A percentile compares a stretch with the other conserved stretches of the same genome.
Evolutionary conservation across 2,888 invertebrate species (phyloP).

Genomic region (Drosophila setosimentum): DNA sequence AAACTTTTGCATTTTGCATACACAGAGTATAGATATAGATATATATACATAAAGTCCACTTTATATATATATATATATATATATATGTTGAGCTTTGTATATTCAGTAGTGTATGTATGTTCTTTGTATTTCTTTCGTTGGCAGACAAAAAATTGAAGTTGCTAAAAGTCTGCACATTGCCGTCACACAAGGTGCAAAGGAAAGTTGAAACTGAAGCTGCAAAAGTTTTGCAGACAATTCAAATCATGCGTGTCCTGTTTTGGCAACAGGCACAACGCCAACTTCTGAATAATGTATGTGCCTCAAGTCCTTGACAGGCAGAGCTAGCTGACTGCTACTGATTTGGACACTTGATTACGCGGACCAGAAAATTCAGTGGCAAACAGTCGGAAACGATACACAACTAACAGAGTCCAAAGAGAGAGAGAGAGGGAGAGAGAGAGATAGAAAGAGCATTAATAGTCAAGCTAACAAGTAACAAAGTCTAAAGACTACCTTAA

Average conservation of each 20-base stretch:
- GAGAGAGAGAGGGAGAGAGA: not conserved
- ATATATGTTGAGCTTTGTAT: constrained; percentile 11
- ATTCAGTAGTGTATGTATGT: constrained; percentile 5
- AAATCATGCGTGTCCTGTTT: constrained; percentile 67
- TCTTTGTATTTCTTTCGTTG: constrained; percentile 14
- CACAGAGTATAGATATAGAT: constrained; percentile 40
- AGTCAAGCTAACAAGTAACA: not conserved
- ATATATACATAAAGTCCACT: constrained; percentile 9
- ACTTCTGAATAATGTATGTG: constrained; percentile 67
- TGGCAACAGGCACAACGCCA: constrained; percentile 47
- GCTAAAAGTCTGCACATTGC: constrained; percentile 52
- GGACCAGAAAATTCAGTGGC: constrained; percentile 33
- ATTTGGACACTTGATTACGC: constrained; percentile 72
- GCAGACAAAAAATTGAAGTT: constrained; percentile 62
- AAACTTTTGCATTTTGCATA: constrained; percentile 80
- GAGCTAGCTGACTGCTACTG: constrained; percentile 33
- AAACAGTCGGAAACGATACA: not conserved
- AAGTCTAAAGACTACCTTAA: not conserved
- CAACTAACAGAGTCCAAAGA: not conserved
- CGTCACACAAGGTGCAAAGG: constrained; percentile 71
- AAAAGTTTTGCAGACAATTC: constrained; percentile 66
- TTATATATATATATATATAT: constrained; percentile 27
- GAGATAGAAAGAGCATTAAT: constrained; percentile 12
- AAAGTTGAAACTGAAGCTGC: constrained; percentile 45
- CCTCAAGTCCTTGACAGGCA: constrained; percentile 40